Conservation (phyloP, 2,113 vertebrate species). For the Scomber colias region DNA sequence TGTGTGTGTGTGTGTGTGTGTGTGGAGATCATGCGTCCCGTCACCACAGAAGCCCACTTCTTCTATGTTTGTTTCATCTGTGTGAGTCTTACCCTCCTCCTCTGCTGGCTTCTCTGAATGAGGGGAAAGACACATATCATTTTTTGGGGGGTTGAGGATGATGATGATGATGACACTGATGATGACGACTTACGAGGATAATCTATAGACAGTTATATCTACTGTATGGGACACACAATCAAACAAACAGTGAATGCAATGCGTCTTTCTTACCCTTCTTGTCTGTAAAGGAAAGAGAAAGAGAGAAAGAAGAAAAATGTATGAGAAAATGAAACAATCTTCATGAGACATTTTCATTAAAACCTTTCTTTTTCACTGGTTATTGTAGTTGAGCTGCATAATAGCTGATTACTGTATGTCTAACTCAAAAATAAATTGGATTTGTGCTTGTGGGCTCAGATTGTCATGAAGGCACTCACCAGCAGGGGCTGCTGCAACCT, state of each 20-base stretch:
- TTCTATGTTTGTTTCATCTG: constrained; percentile 67
- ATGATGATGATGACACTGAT: neutral
- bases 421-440: constrained; percentile 40
- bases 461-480: constrained; percentile 74
- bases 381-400: constrained; percentile 15
- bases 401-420: constrained; percentile 20
- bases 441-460: constrained; percentile 44
- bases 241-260: neutral
- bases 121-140: constrained; percentile 50
- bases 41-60: constrained; percentile 64
- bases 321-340: constrained; percentile 22
- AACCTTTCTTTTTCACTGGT: neutral
- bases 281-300: constrained; percentile 53
- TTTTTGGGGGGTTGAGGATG: constrained; percentile 9
- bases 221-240: constrained; percentile 17
- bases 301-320: neutral
- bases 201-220: neutral
- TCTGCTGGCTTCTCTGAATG: constrained; percentile 64
- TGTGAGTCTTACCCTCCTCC: constrained; percentile 73
- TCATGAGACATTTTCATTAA: neutral
- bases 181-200: neutral
- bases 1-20: constrained; percentile 3
- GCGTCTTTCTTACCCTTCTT: constrained; percentile 63
- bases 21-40: constrained; percentile 60
- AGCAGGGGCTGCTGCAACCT: constrained; percentile 80